Percentiles rank a stretch among this genome's conserved stretches.
phyloP scores from a whole-genome alignment of 2,888 invertebrate species.

The Balanococcus diminutus region DNA sequence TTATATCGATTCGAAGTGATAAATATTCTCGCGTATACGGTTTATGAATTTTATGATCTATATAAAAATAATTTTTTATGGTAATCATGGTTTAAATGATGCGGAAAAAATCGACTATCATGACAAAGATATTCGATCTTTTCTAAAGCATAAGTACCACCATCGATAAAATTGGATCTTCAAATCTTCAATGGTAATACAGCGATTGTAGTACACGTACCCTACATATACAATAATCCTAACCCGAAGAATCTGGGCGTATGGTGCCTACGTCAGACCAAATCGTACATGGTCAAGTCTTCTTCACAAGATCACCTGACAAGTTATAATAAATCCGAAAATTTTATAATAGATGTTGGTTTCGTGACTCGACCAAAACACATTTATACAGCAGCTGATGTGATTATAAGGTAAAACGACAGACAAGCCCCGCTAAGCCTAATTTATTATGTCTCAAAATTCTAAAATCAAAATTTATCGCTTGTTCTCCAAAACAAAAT shows the following conservation, averaged over 20 bases:
- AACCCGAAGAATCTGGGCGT: neutral
- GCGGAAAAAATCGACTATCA: neutral
- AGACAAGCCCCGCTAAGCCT: neutral
- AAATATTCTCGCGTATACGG: neutral
- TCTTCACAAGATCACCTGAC: neutral
- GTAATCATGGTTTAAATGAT: neutral
- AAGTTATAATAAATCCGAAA: neutral
- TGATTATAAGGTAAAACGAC: slow-evolving; percentile 5
- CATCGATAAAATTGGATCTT: too few relatives aligned
- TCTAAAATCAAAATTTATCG: neutral
- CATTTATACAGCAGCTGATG: neutral
- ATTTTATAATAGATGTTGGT: neutral
- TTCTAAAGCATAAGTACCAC: neutral
- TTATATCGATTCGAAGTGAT: neutral
- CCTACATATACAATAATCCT: neutral
- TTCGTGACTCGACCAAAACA: neutral
- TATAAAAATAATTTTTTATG: neutral
- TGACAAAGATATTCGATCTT: neutral
- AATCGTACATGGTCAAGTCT: neutral
- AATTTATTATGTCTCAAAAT: neutral
- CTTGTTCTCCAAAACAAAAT: neutral
- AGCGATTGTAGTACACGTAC: too few relatives aligned
- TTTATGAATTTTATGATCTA: neutral
- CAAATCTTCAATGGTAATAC: too few relatives aligned
- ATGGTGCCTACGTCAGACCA: neutral